Conservation (phyloP, 2,113 vertebrate genomes). For the Ceratotherium simum region DNA sequence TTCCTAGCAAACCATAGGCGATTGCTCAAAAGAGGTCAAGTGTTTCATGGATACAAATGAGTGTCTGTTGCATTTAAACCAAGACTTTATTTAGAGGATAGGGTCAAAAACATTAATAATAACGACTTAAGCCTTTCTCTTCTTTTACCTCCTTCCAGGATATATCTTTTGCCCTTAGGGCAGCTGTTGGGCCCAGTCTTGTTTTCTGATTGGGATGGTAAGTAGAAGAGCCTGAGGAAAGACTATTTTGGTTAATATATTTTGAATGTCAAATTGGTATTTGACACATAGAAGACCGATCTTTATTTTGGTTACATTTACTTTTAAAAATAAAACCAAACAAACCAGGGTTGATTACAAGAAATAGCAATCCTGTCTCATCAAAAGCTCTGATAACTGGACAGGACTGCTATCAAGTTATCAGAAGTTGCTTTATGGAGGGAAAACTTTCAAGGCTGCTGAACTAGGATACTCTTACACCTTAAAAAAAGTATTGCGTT, state of each 20-base stretch:
- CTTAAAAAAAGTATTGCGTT: background rate
- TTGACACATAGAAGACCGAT: background rate
- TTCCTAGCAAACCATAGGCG: background rate
- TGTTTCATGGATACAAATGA: conserved; percentile 17
- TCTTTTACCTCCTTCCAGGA: background rate
- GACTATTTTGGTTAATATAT: background rate
- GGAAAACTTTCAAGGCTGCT: background rate
- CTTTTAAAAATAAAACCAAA: background rate
- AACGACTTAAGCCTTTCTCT: background rate
- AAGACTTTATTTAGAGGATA: background rate
- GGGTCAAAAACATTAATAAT: background rate
- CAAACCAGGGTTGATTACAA: background rate
- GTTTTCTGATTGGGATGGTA: background rate
- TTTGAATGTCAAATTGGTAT: background rate
- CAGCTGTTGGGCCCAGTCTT: background rate
- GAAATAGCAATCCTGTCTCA: background rate
- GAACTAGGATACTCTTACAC: background rate
- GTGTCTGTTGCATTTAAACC: background rate
- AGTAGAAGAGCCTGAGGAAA: background rate
- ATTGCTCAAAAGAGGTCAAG: conserved; percentile 15
- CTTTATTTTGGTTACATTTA: conserved; percentile 24
- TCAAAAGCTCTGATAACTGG: background rate
- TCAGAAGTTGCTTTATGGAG: background rate
- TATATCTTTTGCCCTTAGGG: background rate
- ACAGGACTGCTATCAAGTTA: background rate